Conservation (phyloP, 2,888 invertebrate species). For the Macaria notata region DNA sequence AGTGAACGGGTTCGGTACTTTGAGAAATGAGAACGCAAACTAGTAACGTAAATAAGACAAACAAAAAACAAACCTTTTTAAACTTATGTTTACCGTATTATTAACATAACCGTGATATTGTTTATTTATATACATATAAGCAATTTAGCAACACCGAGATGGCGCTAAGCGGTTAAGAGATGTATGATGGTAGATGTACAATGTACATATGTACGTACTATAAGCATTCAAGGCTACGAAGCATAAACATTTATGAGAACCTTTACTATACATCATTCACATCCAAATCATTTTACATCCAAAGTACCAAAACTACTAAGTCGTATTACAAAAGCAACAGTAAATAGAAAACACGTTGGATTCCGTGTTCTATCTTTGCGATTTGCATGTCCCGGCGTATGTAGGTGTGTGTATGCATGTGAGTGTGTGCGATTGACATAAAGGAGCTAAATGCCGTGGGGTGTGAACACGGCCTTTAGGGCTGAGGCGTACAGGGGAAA, state of each 20-base stretch:
- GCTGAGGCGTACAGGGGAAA: conserved; percentile 13
- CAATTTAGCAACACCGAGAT: no score
- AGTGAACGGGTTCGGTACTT: conserved; percentile 47
- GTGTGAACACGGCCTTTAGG: conserved; percentile 49
- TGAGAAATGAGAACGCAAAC: background rate
- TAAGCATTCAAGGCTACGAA: no score
- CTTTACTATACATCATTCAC: no score
- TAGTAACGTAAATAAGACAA: no score
- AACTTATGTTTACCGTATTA: no score
- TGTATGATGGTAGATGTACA: no score
- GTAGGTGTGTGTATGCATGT: conserved; percentile 39
- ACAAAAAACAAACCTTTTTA: no score
- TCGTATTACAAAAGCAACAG: conserved; percentile 57
- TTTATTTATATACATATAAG: no score
- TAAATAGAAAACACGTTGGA: conserved; percentile 77
- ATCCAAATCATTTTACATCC: background rate
- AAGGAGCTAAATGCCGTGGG: conserved; percentile 72
- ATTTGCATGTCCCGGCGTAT: conserved; percentile 67
- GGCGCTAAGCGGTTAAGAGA: no score
- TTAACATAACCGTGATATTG: no score
- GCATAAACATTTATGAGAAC: no score
- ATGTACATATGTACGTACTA: no score
- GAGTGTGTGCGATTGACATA: conserved; percentile 67
- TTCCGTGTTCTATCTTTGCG: conserved; percentile 71
- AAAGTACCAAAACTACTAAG: conserved; percentile 48